phyloP scores from a whole-genome alignment of 1,140 invertebrate species.

The Littorina saxatilis region DNA sequence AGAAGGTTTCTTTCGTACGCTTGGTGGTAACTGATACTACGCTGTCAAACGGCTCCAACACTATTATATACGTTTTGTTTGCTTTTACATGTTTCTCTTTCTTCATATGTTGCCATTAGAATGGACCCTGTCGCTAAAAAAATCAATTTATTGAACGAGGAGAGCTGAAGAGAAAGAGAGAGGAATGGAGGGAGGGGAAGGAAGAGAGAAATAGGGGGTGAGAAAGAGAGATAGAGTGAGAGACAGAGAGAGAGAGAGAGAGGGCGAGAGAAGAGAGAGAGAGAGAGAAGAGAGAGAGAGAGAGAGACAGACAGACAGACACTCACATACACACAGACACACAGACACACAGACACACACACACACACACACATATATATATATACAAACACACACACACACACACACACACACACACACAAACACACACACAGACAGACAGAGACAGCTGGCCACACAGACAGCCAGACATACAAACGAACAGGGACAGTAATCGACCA shows the following conservation, averaged over 20 bases:
- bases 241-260: constrained; percentile 30
- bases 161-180: not conserved
- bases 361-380: constrained; percentile 20
- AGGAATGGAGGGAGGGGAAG: constrained; percentile 21
- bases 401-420: too few species aligned
- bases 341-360: constrained; percentile 32
- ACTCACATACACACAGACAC: constrained; percentile 25
- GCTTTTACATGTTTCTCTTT: too few species aligned
- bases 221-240: not conserved
- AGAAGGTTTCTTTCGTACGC: too few species aligned
- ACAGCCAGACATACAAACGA: too few species aligned
- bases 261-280: constrained; percentile 11
- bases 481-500: too few species aligned
- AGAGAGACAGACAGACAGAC: constrained; percentile 37
- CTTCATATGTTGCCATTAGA: too few species aligned
- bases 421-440: constrained; percentile 5
- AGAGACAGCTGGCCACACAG: not conserved
- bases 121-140: too few species aligned
- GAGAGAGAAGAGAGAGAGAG: constrained; percentile 35
- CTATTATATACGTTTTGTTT: too few species aligned
- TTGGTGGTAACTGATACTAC: too few species aligned
- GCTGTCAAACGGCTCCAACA: too few species aligned
- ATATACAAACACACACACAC: too few species aligned
- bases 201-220: not conserved
- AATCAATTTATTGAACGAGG: not conserved